These are phyloP conservation scores for Arbacia lixula DNA, from an alignment of 53 echinoderm and acorn worm species.

Conservation along the genomic window DNA sequence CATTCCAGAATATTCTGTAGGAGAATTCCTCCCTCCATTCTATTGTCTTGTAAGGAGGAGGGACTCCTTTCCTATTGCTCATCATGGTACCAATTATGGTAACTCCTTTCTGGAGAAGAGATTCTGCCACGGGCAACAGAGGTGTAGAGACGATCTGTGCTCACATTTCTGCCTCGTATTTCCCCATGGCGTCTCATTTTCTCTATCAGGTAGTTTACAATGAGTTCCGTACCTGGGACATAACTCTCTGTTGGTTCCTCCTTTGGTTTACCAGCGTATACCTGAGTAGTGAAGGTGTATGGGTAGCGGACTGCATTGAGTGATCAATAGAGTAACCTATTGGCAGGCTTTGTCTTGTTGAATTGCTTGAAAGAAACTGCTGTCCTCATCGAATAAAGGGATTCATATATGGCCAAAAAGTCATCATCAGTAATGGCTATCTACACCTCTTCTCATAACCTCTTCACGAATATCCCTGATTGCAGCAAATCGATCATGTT, in stretches of 20 bases:
- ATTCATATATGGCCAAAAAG: slow-evolving; percentile 8
- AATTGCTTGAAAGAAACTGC: neutral
- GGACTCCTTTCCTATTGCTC: slow-evolving; percentile 1
- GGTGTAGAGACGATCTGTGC: slow-evolving; percentile 4
- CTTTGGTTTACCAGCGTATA: slow-evolving; percentile 23
- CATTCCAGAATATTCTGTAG: slow-evolving; percentile 28
- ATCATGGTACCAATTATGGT: neutral
- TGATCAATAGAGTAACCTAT: slow-evolving; percentile 8
- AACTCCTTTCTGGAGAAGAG: too few species aligned
- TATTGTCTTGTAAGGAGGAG: neutral
- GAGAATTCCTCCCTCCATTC: slow-evolving; percentile 4
- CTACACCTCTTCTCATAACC: slow-evolving; percentile 1
- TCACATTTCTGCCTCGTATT: neutral
- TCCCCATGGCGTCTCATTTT: neutral
- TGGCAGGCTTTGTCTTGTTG: slow-evolving; percentile 25
- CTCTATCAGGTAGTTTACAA: neutral
- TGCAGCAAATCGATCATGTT: slow-evolving; percentile 24
- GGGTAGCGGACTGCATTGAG: slow-evolving; percentile 15
- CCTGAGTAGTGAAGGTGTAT: slow-evolving; percentile 34
- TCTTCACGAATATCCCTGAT: neutral
- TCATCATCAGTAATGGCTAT: slow-evolving; percentile 13
- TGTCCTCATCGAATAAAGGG: slow-evolving; percentile 28
- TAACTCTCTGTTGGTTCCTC: slow-evolving; percentile 17
- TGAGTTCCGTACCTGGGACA: neutral
- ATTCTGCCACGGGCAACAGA: neutral